phyloP scores from a whole-genome alignment of 2,888 invertebrate species.

The Himalopsyche kuldschensis region DNA sequence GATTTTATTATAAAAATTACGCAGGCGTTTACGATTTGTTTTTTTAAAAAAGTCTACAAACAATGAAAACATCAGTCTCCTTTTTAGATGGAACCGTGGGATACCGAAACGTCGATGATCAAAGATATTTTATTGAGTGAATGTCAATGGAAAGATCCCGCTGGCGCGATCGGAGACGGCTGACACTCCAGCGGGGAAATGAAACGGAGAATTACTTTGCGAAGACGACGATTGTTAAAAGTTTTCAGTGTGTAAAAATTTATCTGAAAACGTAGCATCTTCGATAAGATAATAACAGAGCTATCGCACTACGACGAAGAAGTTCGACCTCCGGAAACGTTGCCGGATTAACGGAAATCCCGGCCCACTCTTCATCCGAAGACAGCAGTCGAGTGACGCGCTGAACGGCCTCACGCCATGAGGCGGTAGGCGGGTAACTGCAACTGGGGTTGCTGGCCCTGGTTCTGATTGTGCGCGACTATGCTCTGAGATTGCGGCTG shows the following conservation, averaged over 20 bases:
- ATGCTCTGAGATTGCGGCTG: conserved; percentile 6
- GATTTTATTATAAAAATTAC: not conserved
- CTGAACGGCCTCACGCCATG: conserved; percentile 35
- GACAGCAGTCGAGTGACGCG: not conserved
- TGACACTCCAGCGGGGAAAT: not conserved
- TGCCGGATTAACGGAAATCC: too few relatives aligned
- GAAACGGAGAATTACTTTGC: not conserved
- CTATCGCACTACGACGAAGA: conserved; percentile 26
- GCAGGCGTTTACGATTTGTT: not conserved
- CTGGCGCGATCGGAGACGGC: not conserved
- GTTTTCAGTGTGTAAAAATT: not conserved
- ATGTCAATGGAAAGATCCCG: not conserved
- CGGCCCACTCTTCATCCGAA: not conserved
- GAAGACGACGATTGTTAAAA: not conserved
- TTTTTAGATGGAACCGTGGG: not conserved
- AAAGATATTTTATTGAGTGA: not conserved
- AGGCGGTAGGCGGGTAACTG: conserved; percentile 41
- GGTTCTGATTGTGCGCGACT: not conserved
- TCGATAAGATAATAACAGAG: conserved; percentile 32
- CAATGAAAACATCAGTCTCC: not conserved
- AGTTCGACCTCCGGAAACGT: conserved; percentile 34
- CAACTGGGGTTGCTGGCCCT: conserved; percentile 6
- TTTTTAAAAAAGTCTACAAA: not conserved
- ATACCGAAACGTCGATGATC: not conserved
- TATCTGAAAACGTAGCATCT: conserved; percentile 5